Evolutionary conservation across 2,888 invertebrate species (phyloP).

Genomic region (Apantesis nais): DNA sequence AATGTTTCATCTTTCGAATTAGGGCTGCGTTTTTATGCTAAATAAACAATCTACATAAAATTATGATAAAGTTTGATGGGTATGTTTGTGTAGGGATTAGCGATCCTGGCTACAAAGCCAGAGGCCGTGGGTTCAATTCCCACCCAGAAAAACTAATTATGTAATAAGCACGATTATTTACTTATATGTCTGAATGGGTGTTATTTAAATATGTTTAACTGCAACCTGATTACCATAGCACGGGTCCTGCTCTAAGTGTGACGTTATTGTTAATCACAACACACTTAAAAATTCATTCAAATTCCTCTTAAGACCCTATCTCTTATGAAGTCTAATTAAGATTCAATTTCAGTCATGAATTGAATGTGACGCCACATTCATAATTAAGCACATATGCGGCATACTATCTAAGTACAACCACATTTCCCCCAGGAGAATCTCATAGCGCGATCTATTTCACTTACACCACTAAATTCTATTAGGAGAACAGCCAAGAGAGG

Average conservation of each 20-base stretch:
- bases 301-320: neutral
- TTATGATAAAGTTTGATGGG: too few relatives aligned
- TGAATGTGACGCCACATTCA: neutral
- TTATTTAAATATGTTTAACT: too few relatives aligned
- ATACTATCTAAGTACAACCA: constrained; percentile 11
- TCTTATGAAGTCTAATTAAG: neutral
- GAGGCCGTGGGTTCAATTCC: too few relatives aligned
- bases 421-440: constrained; percentile 1
- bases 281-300: too few relatives aligned
- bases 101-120: too few relatives aligned
- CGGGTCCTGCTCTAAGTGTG: too few relatives aligned
- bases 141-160: too few relatives aligned
- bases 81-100: too few relatives aligned
- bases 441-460: constrained; percentile 7
- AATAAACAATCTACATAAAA: neutral
- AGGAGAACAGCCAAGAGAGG: constrained; percentile 18
- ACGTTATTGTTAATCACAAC: too few relatives aligned
- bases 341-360: neutral
- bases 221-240: too few relatives aligned
- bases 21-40: neutral
- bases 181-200: too few relatives aligned
- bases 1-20: neutral
- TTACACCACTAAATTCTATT: constrained; percentile 17
- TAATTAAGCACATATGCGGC: constrained; percentile 7
- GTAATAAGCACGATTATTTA: too few relatives aligned